Evolutionary conservation across 2,797 vertebrate species (phyloP), one percentile per base, ranked within the genome.

Genomic region (Chiroxiphia lanceolata): DNA sequence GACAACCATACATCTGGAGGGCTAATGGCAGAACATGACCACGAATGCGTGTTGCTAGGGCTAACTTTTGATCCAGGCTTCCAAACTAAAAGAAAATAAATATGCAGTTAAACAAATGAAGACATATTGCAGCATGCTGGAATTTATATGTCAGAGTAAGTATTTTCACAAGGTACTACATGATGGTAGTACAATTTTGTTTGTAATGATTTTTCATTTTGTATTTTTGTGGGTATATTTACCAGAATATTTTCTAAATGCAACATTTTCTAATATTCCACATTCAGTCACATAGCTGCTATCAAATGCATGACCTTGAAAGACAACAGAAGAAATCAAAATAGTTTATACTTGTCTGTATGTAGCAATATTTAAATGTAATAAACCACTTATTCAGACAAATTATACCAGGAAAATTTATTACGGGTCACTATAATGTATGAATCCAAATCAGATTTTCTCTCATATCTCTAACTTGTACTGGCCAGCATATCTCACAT

Each of bases 1-100:
- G 98, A 89, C 99, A 99, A 42, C 99, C 99, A 23, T 99, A 99
- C 99, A 99, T 99, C 98, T 99, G 99, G 59, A 99, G 97, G 50
- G 99, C 99, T 97, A 99, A 94, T 0, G 99, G 99, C 34, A 99
- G 98, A 86, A 99, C 99, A 10, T 99, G 99, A 21, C 99, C 99
- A 27, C 99, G 99, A 85, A 99, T 99, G 60, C 99, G 99, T 26
- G 99, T 99, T 8, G 99, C 99, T 78, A 99, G 96, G 40, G 99
- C 99, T 96, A 99, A 96, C 94, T 99, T 99, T 96, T 99, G 99
- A 98, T 99, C 99, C 91, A 98, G 98, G 95, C 99, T 99, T 94
- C 99, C 99, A 97, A 99, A 99, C 99, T 99, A 90, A 27, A 90
- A 94, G 54, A 88, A 92, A 97, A 92, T 8, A 94, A 94, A 91